Base-by-base conservation (phyloP, 2,797 vertebrate species). In the Anniella stebbinsi region DNA sequence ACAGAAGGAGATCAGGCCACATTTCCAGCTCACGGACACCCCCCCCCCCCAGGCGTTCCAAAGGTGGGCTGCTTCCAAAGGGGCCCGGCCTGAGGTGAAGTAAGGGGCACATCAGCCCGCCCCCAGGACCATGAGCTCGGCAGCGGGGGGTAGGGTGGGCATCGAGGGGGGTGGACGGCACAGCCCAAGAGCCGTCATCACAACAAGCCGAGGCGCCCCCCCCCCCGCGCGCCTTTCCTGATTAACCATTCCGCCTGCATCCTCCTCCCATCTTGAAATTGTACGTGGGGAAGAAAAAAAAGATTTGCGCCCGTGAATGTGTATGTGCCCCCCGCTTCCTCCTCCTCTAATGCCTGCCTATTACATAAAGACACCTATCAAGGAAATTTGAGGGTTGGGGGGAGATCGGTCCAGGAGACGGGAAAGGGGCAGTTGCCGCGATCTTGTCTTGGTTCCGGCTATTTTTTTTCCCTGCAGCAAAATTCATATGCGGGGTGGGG, bases 21-120 rank as follows among this genome's bases (percentile, higher is more conserved):
- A 57, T 69, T 75, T 76, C 30, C 80, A 2, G 70, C 45, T 69
- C 70, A 6, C 11, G 41, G 45, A 48, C n/a, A n/a, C n/a, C 9
- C 77, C 60, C n/a, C 18, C n/a, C 36, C 18, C 13, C 15, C 69
- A 57, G 51, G 9, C 2, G 21, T 70, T 45, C 84, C 54, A 36
- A 63, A 66, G 54, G 66, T 25, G 10, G 69, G 30, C 67, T 45
- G 84, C 66, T 73, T 86, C 57, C 4, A 33, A 48, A 87, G 73
- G 89, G 57, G 80, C 72, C 89, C 75, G 75, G 67, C 63, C 13
- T 11, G 88, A 92, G 95, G 92, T 94, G 92, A 92, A 89, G 73
- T 60, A 84, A 90, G 86, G 89, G 89, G 80, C 89, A 90, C 85
- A n/a, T 70, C 72, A 38, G 63, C 60, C 80, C 30, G 38, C 48